These are phyloP conservation scores for Lypha dubia DNA, from an alignment of 2,888 invertebrate genomes.

Conservation along the genomic window DNA sequence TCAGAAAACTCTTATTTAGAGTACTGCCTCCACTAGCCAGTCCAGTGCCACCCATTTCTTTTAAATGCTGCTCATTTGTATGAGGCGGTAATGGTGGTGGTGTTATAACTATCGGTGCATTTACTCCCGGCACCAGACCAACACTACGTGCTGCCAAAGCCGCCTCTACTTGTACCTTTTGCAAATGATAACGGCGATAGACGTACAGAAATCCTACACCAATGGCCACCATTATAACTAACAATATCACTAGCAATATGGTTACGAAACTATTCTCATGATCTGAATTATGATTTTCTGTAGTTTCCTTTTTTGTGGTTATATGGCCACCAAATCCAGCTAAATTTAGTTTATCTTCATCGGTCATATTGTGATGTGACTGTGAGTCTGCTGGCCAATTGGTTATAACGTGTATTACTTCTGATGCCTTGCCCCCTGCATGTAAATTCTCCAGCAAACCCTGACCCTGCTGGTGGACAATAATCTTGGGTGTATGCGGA, in stretches of 20 bases:
- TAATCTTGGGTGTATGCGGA: slow-evolving; percentile 80
- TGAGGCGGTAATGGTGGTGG: slow-evolving; percentile 59
- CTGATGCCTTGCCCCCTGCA: slow-evolving; percentile 77
- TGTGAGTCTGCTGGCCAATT: slow-evolving; percentile 73
- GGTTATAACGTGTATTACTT: slow-evolving; percentile 83
- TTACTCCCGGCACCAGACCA: slow-evolving; percentile 35
- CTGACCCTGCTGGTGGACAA: slow-evolving; percentile 79
- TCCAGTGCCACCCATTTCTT: slow-evolving; percentile 54
- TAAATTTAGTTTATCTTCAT: slow-evolving; percentile 75
- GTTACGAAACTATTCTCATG: slow-evolving; percentile 79
- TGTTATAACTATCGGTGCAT: slow-evolving; percentile 62
- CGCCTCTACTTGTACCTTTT: slow-evolving; percentile 77
- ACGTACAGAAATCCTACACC: slow-evolving; percentile 80
- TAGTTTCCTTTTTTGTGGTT: slow-evolving; percentile 36
- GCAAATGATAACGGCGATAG: slow-evolving; percentile 78
- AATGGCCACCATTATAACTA: slow-evolving; percentile 79
- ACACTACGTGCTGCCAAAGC: slow-evolving; percentile 74
- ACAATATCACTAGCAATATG: slow-evolving; percentile 78
- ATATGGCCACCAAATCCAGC: slow-evolving; percentile 75
- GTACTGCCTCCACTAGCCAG: slow-evolving; percentile 25
- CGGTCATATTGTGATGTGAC: slow-evolving; percentile 65
- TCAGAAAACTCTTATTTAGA: slow-evolving; percentile 78
- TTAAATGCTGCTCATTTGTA: slow-evolving; percentile 65
- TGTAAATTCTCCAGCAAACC: slow-evolving; percentile 77
- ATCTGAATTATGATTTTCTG: slow-evolving; percentile 73